phyloP scores from a whole-genome alignment of 2,888 invertebrate genomes.

The Brenthis ino region DNA sequence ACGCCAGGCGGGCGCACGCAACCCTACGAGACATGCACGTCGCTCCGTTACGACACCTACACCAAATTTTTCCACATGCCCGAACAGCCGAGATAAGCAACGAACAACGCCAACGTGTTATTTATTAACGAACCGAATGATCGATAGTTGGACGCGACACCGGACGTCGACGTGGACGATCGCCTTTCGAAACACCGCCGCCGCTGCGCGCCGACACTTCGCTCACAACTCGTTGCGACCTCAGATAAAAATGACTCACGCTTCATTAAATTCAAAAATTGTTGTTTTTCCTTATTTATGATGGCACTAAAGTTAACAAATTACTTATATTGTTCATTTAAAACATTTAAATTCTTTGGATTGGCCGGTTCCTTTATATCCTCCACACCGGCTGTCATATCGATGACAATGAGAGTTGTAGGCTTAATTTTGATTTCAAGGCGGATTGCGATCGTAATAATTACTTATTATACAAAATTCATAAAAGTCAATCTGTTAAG shows the following conservation, averaged over 20 bases:
- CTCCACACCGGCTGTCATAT: too few relatives aligned
- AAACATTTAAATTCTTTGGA: too few relatives aligned
- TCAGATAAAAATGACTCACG: slow-evolving; percentile 61
- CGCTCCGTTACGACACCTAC: slow-evolving; percentile 81
- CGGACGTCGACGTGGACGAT: slow-evolving; percentile 72
- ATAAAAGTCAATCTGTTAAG: too few relatives aligned
- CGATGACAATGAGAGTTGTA: too few relatives aligned
- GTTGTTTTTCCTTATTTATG: slow-evolving; percentile 46
- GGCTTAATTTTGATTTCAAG: too few relatives aligned
- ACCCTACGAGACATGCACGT: slow-evolving; percentile 74
- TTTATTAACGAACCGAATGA: slow-evolving; percentile 83
- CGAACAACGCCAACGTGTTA: slow-evolving; percentile 79
- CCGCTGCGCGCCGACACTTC: slow-evolving; percentile 53
- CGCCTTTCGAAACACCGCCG: slow-evolving; percentile 76
- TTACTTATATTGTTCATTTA: not conserved
- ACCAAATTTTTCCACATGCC: slow-evolving; percentile 82
- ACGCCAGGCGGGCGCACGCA: slow-evolving; percentile 66
- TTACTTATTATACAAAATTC: too few relatives aligned
- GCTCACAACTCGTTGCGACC: slow-evolving; percentile 54
- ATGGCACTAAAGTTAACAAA: slow-evolving; percentile 14
- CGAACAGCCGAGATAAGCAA: slow-evolving; percentile 79
- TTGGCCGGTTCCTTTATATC: too few relatives aligned
- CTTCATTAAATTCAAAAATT: slow-evolving; percentile 54
- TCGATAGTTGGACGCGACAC: slow-evolving; percentile 81
- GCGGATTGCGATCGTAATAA: too few relatives aligned